Evolutionary conservation across 1,140 invertebrate species (phyloP).

Genomic region (Pseudomyrmex gracilis): DNA sequence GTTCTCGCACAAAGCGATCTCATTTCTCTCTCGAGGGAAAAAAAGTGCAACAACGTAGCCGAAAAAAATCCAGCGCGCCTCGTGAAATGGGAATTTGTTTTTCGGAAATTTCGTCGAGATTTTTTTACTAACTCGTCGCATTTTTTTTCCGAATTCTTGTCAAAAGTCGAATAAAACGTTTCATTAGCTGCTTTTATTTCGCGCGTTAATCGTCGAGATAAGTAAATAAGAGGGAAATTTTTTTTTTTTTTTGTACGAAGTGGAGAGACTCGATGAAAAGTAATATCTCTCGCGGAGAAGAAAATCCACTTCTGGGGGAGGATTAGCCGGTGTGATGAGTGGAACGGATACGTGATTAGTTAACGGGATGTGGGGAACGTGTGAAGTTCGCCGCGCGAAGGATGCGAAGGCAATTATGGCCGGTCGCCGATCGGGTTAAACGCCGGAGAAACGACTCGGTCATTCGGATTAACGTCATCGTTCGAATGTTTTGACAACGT

Average conservation of each 20-base stretch:
- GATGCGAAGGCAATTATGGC: slow-evolving; percentile 42
- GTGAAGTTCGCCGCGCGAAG: slow-evolving; percentile 7
- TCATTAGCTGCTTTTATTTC: too few relatives aligned
- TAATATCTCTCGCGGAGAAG: not conserved
- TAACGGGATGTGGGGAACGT: too few relatives aligned
- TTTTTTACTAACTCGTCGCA: not conserved
- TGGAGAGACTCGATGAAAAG: not conserved
- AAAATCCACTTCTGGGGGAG: not conserved
- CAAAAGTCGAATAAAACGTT: not conserved
- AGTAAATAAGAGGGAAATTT: too few relatives aligned
- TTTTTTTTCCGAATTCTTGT: not conserved
- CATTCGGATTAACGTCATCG: slow-evolving; percentile 20
- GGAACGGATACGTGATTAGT: slow-evolving; percentile 17
- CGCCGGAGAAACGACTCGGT: slow-evolving; percentile 19
- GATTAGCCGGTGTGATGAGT: not conserved
- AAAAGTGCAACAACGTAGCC: slow-evolving; percentile 3
- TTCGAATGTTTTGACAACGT: not conserved
- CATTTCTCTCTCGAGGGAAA: not conserved
- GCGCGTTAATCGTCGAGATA: too few relatives aligned
- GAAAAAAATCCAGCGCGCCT: not conserved
- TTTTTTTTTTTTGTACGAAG: too few relatives aligned
- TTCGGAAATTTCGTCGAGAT: slow-evolving; percentile 5
- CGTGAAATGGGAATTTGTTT: slow-evolving; percentile 20
- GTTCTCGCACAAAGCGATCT: not conserved
- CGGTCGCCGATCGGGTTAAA: slow-evolving; percentile 35